Evolutionary conservation across 2,113 vertebrate species (phyloP).

Genomic region (Plecotus auritus): DNA sequence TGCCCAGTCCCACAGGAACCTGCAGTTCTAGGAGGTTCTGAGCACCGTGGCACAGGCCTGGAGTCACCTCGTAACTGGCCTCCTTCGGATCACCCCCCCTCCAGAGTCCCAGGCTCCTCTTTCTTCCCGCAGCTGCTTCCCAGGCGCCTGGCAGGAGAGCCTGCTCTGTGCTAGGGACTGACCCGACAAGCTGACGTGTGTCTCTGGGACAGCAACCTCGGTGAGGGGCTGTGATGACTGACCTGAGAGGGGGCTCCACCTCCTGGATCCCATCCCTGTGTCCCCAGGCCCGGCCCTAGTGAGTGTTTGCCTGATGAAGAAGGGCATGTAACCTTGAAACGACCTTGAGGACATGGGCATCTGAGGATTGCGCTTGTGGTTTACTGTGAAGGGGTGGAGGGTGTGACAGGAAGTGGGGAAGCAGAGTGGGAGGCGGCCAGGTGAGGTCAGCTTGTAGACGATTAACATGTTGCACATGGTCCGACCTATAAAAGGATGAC

Average conservation of each 20-base stretch:
- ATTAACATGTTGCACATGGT: not conserved
- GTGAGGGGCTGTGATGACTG: not conserved
- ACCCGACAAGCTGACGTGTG: fast-evolving
- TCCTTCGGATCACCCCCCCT: not conserved
- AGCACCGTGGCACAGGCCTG: not conserved
- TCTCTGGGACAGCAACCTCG: not conserved
- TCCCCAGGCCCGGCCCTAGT: not conserved
- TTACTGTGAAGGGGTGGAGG: not conserved
- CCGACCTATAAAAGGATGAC: not conserved
- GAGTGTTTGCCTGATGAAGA: not conserved
- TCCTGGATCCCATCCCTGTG: not conserved
- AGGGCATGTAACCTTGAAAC: not conserved
- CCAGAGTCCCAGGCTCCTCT: not conserved
- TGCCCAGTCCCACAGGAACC: not conserved
- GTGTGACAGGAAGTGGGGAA: not conserved
- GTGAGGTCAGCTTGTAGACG: not conserved
- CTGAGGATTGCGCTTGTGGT: not conserved
- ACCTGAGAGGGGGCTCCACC: not conserved
- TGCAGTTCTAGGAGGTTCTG: not conserved
- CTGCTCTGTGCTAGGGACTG: not conserved
- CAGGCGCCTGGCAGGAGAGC: not conserved
- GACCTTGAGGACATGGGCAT: not conserved
- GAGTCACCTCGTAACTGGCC: not conserved
- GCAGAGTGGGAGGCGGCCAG: not conserved
- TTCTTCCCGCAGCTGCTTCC: not conserved